Evolutionary conservation across 1,140 invertebrate genomes (phyloP).

Genomic region (Listronotus oregonensis): DNA sequence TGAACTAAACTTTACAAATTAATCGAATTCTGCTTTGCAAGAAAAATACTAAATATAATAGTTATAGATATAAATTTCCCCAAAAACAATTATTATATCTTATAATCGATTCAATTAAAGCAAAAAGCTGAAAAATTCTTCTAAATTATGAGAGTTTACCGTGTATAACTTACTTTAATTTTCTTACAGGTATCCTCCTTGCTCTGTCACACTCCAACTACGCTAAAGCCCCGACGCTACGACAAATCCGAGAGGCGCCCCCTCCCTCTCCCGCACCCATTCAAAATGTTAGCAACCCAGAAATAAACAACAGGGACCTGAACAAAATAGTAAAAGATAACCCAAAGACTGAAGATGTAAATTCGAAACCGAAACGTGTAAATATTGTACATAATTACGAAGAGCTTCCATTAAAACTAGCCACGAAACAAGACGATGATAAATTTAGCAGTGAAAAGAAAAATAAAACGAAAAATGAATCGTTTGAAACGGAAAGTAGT

Average conservation of each 20-base stretch:
- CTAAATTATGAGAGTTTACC: no score
- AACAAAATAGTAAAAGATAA: conserved; percentile 33
- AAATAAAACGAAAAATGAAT: not conserved
- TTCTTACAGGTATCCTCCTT: conserved; percentile 38
- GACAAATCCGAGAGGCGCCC: conserved; percentile 22
- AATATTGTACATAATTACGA: conserved; percentile 28
- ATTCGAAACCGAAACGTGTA: conserved; percentile 32
- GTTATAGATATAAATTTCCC: no score
- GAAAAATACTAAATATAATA: no score
- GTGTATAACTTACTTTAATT: no score
- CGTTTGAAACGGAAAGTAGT: not conserved
- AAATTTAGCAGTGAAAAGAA: no score
- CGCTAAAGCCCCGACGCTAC: not conserved
- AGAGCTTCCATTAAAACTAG: conserved; percentile 17
- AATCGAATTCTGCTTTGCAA: no score
- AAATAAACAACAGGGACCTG: conserved; percentile 35
- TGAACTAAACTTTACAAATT: no score
- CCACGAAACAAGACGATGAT: no score
- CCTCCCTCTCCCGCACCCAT: conserved; percentile 2
- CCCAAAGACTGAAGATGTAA: conserved; percentile 41
- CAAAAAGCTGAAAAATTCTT: no score
- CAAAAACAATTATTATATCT: no score
- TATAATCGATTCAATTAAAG: no score
- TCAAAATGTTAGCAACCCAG: conserved; percentile 21
- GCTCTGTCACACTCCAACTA: conserved; percentile 22